Conservation (phyloP, 2,113 vertebrate genomes). For the Apus apus region DNA sequence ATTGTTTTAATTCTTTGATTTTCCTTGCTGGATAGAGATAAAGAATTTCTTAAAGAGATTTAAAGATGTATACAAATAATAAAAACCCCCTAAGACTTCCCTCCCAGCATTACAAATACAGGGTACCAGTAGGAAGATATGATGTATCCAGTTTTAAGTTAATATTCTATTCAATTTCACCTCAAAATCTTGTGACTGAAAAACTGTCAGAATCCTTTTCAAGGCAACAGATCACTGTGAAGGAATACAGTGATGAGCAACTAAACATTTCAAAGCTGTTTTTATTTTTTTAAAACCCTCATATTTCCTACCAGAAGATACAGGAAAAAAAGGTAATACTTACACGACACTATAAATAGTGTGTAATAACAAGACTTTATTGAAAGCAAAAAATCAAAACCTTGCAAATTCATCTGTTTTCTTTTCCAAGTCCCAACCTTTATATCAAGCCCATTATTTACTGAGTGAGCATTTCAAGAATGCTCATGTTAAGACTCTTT, state of each 20-base stretch:
- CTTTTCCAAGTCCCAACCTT: background rate
- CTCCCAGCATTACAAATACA: background rate
- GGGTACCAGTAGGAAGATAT: background rate
- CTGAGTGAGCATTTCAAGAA: background rate
- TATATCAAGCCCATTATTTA: background rate
- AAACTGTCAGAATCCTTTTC: background rate
- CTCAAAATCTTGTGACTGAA: background rate
- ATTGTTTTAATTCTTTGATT: background rate
- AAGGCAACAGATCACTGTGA: background rate
- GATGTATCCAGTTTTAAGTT: background rate
- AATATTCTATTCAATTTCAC: background rate
- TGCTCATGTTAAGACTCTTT: background rate
- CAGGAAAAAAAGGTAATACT: background rate
- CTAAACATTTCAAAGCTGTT: background rate
- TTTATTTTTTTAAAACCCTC: background rate
- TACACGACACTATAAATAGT: background rate
- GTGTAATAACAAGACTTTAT: background rate
- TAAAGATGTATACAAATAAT: background rate
- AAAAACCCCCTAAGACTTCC: background rate
- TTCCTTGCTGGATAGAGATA: background rate
- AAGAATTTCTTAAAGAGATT: background rate
- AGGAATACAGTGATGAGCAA: background rate
- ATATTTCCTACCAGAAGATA: background rate
- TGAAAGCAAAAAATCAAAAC: background rate
- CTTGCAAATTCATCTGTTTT: background rate